These are phyloP conservation scores for Tapirus indicus DNA, from an alignment of 2,797 vertebrate genomes.

Conservation along the genomic window DNA sequence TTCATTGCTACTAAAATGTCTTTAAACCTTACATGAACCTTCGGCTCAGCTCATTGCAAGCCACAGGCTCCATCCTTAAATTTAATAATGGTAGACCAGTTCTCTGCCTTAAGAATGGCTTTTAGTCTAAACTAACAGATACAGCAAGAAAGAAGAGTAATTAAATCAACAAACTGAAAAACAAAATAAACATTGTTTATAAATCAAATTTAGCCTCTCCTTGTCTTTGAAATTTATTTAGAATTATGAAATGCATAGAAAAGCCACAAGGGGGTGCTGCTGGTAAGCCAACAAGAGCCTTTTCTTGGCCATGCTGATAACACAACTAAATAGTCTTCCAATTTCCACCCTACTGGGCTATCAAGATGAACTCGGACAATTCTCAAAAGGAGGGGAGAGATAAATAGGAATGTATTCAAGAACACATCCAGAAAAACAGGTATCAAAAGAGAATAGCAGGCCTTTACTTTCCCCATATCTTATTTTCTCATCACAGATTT, in stretches of 20 bases:
- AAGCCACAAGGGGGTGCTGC: conserved; percentile 85
- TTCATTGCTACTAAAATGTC: not conserved
- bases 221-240: not conserved
- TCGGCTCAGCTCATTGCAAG: not conserved
- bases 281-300: conserved; percentile 74
- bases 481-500: not conserved
- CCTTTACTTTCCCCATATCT: not conserved
- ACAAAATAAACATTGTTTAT: not conserved
- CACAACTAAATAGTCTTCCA: not conserved
- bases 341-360: not conserved
- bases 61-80: not conserved
- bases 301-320: fast-evolving
- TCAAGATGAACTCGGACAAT: not conserved
- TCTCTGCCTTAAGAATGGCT: not conserved
- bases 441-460: not conserved
- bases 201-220: not conserved
- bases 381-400: no score
- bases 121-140: not conserved
- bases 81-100: not conserved
- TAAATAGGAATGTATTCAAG: not conserved
- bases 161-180: not conserved
- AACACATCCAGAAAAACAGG: not conserved
- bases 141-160: not conserved
- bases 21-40: not conserved
- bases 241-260: conserved; percentile 62